Evolutionary conservation across 2,113 vertebrate species (phyloP).

Genomic region (Sardina pilchardus): DNA sequence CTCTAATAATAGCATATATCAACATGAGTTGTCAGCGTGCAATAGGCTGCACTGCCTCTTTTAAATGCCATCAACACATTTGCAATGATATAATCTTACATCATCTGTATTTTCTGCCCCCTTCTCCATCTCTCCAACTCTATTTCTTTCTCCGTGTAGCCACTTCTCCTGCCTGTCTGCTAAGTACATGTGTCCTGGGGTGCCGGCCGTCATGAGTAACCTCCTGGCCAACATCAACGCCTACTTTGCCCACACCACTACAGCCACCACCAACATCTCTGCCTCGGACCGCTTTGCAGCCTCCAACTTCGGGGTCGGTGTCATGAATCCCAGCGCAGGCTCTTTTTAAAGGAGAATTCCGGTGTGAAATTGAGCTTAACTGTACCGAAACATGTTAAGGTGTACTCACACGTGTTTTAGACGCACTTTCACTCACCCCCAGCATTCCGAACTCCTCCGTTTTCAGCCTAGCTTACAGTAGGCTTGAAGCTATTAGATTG

Average conservation of each 20-base stretch:
- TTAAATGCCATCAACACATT: not conserved
- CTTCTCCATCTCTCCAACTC: not conserved
- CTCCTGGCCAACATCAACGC: conserved; percentile 96
- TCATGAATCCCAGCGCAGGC: not conserved
- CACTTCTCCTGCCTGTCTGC: conserved; percentile 97
- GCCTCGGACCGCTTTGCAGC: conserved; percentile 96
- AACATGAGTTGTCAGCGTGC: not conserved
- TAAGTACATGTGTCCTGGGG: conserved; percentile 97
- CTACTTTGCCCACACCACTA: conserved; percentile 96
- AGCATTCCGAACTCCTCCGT: no score
- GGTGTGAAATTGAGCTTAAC: no score
- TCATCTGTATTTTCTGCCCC: not conserved
- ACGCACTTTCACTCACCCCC: no score
- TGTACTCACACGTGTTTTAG: no score
- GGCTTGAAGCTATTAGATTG: no score
- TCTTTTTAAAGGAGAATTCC: no score
- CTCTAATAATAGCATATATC: not conserved
- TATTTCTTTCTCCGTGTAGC: conserved; percentile 68
- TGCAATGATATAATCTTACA: not conserved
- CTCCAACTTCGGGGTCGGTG: conserved; percentile 94
- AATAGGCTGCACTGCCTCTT: not conserved
- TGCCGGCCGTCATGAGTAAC: conserved; percentile 97
- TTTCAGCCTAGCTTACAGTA: no score
- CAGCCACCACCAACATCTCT: conserved; percentile 90
- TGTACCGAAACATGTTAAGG: no score